These are phyloP conservation scores for Hyposoter didymator DNA, from an alignment of 2,888 invertebrate species.

Conservation along the genomic window DNA sequence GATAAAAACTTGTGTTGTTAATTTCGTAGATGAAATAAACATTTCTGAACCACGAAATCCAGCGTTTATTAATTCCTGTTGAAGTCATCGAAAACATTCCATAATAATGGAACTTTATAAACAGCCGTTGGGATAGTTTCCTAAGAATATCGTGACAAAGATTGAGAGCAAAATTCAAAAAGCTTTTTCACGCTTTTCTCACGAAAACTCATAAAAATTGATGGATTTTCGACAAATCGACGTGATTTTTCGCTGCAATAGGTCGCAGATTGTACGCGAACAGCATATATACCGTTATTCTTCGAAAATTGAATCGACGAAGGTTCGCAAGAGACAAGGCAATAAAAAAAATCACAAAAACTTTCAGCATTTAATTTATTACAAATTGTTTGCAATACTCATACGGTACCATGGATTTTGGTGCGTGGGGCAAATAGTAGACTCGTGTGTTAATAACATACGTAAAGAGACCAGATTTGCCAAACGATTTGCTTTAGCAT, in stretches of 20 bases:
- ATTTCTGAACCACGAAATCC: not conserved
- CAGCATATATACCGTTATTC: not conserved
- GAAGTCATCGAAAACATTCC: not conserved
- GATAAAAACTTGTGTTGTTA: not conserved
- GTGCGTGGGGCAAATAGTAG: not conserved
- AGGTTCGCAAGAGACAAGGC: slow-evolving; percentile 33
- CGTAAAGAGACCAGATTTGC: not conserved
- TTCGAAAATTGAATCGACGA: slow-evolving; percentile 40
- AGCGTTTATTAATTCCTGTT: not conserved
- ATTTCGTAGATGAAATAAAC: not conserved
- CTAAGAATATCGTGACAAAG: no score
- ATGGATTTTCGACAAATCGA: no score
- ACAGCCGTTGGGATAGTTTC: no score
- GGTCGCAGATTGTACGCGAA: slow-evolving; percentile 11
- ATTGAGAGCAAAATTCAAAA: no score
- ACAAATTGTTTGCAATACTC: slow-evolving; percentile 16
- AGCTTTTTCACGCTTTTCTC: no score
- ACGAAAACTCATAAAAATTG: no score
- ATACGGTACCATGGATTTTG: slow-evolving; percentile 17
- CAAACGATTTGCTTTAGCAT: slow-evolving; percentile 39
- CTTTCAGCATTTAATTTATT: slow-evolving; percentile 47
- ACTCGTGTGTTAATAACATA: not conserved
- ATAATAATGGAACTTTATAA: not conserved
- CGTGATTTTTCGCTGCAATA: not conserved
- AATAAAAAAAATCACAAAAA: slow-evolving; percentile 19